A percentile compares a stretch with the other conserved stretches of the same genome.
phyloP scores from a whole-genome alignment of 2,113 vertebrate genomes.

The Delphinapterus leucas region DNA sequence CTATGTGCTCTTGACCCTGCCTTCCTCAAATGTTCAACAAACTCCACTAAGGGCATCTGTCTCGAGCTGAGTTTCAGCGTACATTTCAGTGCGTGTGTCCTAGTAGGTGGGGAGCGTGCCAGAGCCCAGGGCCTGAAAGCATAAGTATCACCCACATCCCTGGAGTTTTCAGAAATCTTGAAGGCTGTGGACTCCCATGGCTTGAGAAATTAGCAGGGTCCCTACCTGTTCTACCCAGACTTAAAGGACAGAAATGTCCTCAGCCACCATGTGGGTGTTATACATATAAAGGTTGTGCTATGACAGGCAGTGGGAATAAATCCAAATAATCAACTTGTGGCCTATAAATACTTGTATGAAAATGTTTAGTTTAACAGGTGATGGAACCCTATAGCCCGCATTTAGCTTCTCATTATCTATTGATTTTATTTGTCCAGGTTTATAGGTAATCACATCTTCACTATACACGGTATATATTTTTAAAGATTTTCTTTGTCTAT shows the following conservation, averaged over 20 bases:
- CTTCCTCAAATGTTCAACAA: background rate
- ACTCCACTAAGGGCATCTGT: background rate
- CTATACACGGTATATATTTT: background rate
- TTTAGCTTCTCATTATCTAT: background rate
- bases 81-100: background rate
- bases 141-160: too few relatives aligned
- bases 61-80: background rate
- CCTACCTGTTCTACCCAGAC: background rate
- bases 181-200: background rate
- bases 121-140: background rate
- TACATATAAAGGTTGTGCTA: background rate
- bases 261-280: background rate
- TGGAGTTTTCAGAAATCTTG: background rate
- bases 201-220: background rate
- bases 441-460: background rate
- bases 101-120: too few relatives aligned
- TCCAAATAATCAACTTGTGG: background rate
- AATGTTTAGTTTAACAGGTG: background rate
- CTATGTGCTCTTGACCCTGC: background rate
- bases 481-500: background rate
- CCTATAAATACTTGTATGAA: background rate
- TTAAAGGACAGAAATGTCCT: background rate
- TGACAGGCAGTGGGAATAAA: background rate
- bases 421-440: background rate
- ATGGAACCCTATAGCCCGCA: background rate